phyloP scores from a whole-genome alignment of 30 jellyfish, hydroid and myxozoan species.

The Hydractinia symbiolongicarpus region DNA sequence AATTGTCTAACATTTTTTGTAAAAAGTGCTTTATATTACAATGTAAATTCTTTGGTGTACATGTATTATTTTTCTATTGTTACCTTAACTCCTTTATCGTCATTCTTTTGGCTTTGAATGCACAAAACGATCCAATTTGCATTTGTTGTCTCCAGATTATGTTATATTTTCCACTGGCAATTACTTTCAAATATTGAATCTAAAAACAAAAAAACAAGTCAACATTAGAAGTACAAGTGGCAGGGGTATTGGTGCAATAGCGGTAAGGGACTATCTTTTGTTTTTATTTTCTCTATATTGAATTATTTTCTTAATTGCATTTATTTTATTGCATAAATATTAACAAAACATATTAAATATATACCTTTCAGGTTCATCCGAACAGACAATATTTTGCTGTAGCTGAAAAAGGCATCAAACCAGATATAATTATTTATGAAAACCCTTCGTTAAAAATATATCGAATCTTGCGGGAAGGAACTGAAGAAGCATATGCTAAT shows the following conservation, averaged over 20 bases:
- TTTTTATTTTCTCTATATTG: neutral
- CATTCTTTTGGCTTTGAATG: slow-evolving; percentile 94
- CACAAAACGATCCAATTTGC: slow-evolving; percentile 64
- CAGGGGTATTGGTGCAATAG: slow-evolving; percentile 90
- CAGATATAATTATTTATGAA: slow-evolving; percentile 62
- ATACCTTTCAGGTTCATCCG: slow-evolving; percentile 71
- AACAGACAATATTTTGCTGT: slow-evolving; percentile 76
- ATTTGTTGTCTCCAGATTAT: slow-evolving; percentile 54
- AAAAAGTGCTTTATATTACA: no score
- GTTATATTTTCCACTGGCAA: slow-evolving; percentile 76
- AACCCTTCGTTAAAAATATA: slow-evolving; percentile 67
- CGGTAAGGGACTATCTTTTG: slow-evolving; percentile 35
- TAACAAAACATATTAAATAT: neutral
- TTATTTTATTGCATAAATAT: neutral
- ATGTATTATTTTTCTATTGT: no score
- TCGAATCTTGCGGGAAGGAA: slow-evolving; percentile 71
- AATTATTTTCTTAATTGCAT: neutral
- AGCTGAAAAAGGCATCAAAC: slow-evolving; percentile 72
- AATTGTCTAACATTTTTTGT: no score
- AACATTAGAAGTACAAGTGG: slow-evolving; percentile 61
- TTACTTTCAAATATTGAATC: slow-evolving; percentile 47
- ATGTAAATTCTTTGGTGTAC: no score
- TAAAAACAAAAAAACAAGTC: slow-evolving; percentile 34
- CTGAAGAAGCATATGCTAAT: slow-evolving; percentile 64
- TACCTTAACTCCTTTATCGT: slow-evolving; percentile 16